phyloP scores from a whole-genome alignment of 1,140 invertebrate genomes.

The Cydia pomonella region DNA sequence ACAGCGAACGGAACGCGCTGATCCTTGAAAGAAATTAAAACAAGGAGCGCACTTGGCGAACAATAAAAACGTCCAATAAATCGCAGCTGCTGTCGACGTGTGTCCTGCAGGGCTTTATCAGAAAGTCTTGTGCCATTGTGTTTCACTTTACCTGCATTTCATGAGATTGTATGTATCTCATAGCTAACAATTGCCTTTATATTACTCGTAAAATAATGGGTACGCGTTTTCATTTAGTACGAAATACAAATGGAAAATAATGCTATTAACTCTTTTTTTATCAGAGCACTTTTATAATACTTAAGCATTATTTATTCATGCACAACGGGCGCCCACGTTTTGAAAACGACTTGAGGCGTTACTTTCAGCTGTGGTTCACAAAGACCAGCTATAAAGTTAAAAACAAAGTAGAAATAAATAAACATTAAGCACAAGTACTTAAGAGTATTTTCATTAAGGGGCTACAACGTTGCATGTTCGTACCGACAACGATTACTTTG shows the following conservation, averaged over 20 bases:
- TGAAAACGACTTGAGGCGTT: conserved; percentile 37
- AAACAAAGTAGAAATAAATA: conserved; percentile 70
- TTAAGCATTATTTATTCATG: too few species aligned
- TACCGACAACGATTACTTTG: conserved; percentile 60
- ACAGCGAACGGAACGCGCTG: conserved; percentile 52
- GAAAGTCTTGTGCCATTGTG: conserved; percentile 53
- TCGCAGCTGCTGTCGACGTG: conserved; percentile 48
- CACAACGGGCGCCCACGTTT: not conserved
- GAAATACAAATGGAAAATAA: not conserved
- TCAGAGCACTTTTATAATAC: too few species aligned
- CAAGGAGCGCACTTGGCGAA: conserved; percentile 58
- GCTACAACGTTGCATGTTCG: conserved; percentile 70
- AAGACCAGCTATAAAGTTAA: conserved; percentile 54
- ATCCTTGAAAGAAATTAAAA: conserved; percentile 74
- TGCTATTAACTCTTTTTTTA: too few species aligned
- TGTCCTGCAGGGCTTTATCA: conserved; percentile 55
- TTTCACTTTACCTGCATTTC: conserved; percentile 38
- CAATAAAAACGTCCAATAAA: conserved; percentile 74
- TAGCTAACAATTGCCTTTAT: too few species aligned
- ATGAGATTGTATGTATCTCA: not conserved
- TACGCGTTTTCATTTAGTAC: too few species aligned
- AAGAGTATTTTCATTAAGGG: conserved; percentile 71
- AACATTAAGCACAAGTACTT: conserved; percentile 70
- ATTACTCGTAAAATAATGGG: too few species aligned
- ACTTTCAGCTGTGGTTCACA: conserved; percentile 49